Base-by-base conservation (phyloP, 2,113 vertebrate species). In the Oncorhynchus gorbuscha region DNA sequence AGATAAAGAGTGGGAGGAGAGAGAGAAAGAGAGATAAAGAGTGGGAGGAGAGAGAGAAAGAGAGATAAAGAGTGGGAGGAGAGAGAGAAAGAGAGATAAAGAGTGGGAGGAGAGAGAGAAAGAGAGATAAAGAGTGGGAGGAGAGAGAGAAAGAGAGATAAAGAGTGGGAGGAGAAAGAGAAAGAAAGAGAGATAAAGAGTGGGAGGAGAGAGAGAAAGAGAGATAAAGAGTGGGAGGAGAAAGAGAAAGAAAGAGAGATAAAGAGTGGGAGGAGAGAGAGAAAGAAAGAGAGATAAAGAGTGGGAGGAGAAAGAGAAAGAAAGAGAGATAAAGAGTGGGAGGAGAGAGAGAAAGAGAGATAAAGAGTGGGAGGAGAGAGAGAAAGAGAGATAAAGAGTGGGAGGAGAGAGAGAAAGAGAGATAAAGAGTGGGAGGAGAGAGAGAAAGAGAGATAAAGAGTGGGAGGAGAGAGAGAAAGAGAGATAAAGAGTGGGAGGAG, bases 261-360 rank as follows among this genome's bases (percentile, higher is more conserved):
- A n/a, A n/a, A 51, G n/a, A 71, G 1, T 22, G 58, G 64, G 7
- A 39, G 51, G 49, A 58, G 66, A 12, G 22, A 58, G n/a, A n/a
- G n/a, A n/a, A n/a, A 35, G 26, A 69, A 58, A 72, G 20, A 67
- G 1, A 35, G 20, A 58, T 3, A 58, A 82, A 71, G 65, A 73
- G 14, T 49, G 72, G 32, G 8, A 70, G 0, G 6, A n/a, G n/a
- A n/a, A n/a, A 9, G 3, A 58, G 49, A 22, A 65, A 35, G 26
- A 69, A n/a, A n/a, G n/a, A n/a, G n/a, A n/a, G n/a, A n/a, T n/a
- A n/a, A n/a, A n/a, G n/a, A n/a, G n/a, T n/a, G n/a, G n/a, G n/a
- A n/a, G n/a, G 28, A 28, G 28, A 28, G 28, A 28, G 65, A 72
- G 20, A 67, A 2, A 35, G 20, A 58, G 3, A 58, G 14, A n/a